Evolutionary conservation across 2,113 vertebrate species (phyloP).

Genomic region (Rhabdomys dilectus): DNA sequence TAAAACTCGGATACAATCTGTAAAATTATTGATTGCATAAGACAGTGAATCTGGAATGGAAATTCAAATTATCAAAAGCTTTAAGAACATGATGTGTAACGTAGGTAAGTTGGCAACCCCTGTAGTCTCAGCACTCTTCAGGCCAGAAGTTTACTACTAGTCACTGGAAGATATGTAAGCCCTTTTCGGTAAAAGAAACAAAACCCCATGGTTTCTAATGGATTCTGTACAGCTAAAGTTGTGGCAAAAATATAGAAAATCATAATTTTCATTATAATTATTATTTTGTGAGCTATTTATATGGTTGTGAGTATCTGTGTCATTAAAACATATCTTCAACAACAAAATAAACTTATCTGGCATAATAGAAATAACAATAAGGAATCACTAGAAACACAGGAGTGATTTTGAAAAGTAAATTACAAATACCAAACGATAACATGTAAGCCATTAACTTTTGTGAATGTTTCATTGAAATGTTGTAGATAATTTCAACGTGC

Average conservation of each 20-base stretch:
- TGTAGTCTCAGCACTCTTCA: background rate
- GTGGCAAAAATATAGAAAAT: background rate
- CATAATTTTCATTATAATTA: no score
- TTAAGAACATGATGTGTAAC: background rate
- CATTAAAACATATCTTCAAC: background rate
- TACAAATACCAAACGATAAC: constrained; percentile 91
- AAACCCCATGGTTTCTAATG: background rate
- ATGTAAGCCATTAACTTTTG: constrained; percentile 84
- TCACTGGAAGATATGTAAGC: background rate
- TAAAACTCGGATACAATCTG: constrained; percentile 89
- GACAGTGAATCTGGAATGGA: constrained; percentile 91
- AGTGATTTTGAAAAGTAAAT: background rate
- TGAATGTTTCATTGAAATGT: constrained; percentile 88
- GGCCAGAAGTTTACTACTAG: background rate
- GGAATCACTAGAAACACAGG: background rate
- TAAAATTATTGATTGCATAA: constrained; percentile 94
- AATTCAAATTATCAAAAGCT: background rate
- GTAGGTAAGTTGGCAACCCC: background rate
- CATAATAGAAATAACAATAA: background rate
- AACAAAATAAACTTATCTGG: background rate
- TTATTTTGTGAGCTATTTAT: background rate
- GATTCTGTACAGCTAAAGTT: background rate
- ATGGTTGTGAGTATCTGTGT: background rate
- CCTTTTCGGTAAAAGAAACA: background rate
- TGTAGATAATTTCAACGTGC: constrained; percentile 89